phyloP scores from a whole-genome alignment of 2,113 vertebrate species.

The Phodopus roborovskii region DNA sequence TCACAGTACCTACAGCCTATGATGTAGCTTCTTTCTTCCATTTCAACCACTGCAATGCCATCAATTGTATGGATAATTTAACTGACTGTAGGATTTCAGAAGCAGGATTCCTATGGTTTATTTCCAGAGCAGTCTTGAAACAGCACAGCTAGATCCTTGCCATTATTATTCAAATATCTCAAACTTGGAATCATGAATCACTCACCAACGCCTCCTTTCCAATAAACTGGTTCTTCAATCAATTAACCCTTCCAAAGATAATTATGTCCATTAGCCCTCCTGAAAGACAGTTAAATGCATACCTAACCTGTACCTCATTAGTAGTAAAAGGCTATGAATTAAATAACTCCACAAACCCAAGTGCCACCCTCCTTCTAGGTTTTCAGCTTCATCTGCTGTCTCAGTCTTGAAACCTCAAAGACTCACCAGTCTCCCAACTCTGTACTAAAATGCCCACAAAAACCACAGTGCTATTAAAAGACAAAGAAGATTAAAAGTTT shows the following conservation, averaged over 20 bases:
- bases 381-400: not conserved
- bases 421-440: slow-evolving; percentile 44
- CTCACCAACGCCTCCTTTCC: slow-evolving; percentile 40
- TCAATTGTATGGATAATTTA: slow-evolving; percentile 11
- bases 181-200: slow-evolving; percentile 30
- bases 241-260: slow-evolving; percentile 58
- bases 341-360: slow-evolving; percentile 45
- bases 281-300: slow-evolving; percentile 61
- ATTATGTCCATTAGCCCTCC: slow-evolving; percentile 36
- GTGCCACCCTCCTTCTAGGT: slow-evolving; percentile 2
- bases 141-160: slow-evolving; percentile 4
- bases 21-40: slow-evolving; percentile 25
- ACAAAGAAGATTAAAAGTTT: slow-evolving; percentile 52
- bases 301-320: slow-evolving; percentile 9
- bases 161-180: slow-evolving; percentile 24
- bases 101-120: slow-evolving; percentile 24
- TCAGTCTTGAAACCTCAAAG: slow-evolving; percentile 45
- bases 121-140: slow-evolving; percentile 26
- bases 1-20: not conserved
- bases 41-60: slow-evolving; percentile 24
- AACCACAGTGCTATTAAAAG: slow-evolving; percentile 41
- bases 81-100: slow-evolving; percentile 9
- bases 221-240: slow-evolving; percentile 50
- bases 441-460: slow-evolving; percentile 53
- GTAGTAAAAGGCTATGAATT: slow-evolving; percentile 25